A percentile compares a stretch with the other conserved stretches of the same genome.
phyloP scores from a whole-genome alignment of 2,888 invertebrate genomes.

The Gisinianus flammeolus region DNA sequence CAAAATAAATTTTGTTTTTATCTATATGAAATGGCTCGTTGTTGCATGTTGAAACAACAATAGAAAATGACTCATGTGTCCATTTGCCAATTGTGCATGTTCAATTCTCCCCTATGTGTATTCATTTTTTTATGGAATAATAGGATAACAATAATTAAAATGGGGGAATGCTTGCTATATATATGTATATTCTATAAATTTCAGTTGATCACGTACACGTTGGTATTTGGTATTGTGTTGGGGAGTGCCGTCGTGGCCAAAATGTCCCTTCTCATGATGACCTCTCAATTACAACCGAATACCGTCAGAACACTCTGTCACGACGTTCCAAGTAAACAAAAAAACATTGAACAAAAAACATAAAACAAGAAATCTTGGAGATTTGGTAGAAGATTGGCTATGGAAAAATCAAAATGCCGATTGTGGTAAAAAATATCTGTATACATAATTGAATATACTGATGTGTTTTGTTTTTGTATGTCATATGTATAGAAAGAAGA shows the following conservation, averaged over 20 bases:
- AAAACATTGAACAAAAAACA: neutral
- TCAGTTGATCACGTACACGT: constrained; percentile 62
- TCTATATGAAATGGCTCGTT: too few relatives aligned
- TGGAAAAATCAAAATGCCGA: too few relatives aligned
- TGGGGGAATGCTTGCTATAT: too few relatives aligned
- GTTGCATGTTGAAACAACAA: too few relatives aligned
- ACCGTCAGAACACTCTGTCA: constrained; percentile 62
- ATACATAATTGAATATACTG: neutral
- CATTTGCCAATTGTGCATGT: too few relatives aligned
- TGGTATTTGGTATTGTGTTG: constrained; percentile 63
- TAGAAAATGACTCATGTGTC: too few relatives aligned
- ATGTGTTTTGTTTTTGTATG: constrained; percentile 10
- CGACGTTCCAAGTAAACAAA: constrained; percentile 36
- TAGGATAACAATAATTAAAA: too few relatives aligned
- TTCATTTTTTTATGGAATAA: too few relatives aligned
- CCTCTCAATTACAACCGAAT: constrained; percentile 62
- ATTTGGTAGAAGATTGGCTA: too few relatives aligned
- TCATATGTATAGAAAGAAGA: constrained; percentile 27
- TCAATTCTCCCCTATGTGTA: too few relatives aligned
- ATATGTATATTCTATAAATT: too few relatives aligned
- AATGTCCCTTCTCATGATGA: constrained; percentile 61
- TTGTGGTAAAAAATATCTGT: neutral
- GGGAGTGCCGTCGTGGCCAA: constrained; percentile 62
- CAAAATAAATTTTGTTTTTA: too few relatives aligned
- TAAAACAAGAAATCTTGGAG: neutral